Base-by-base conservation (phyloP, 2,113 vertebrate species). In the Kryptolebias marmoratus region DNA sequence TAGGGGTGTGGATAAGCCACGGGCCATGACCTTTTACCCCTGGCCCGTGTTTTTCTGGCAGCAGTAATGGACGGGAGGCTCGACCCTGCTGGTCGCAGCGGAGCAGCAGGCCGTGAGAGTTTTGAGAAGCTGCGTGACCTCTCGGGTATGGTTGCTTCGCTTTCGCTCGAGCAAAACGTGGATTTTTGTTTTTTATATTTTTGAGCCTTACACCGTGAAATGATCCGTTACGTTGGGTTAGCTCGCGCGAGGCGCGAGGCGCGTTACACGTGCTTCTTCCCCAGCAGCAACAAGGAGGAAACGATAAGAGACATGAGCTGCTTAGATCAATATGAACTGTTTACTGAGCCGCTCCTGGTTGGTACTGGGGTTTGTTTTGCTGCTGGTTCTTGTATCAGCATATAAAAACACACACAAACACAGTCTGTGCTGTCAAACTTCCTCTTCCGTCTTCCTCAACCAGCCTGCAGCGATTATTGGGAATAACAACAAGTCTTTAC, bases 201-300 rank as follows among this genome's bases (percentile, higher is more conserved):
- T 22, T 22, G 22, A 5, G 11, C n/a, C 16, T 58, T 36, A 9
- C 8, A 13, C 4, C 3, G 32, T 8, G 8, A 59, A 22, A 8
- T 1, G 3, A 14, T 39, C 4, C 10, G 30, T 3, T 39, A 59
- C 32, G 7, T 31, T 68, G 75, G 63, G 64, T 68, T 49, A 47
- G 72, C 77, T 73, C 76, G 32, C 60, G 31, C 31, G 49, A 53
- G 59, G 59, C 30, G 5, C 16, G 22, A n/a, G 58, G 63, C 70
- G 55, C 60, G 22, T 82, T 75, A 59, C 89, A 89, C 87, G 89
- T 86, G 86, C 42, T 80, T 63, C 73, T 48, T 7, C 27, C 48
- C 15, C 28, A 53, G 53, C 8, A 3, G 9, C 18, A 45, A 16
- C 15, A 5, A 44, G 39, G 22, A 52, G 11, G 28, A 70, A 3